A percentile compares a stretch with the other conserved stretches of the same genome.
These are phyloP conservation scores for Trinectes maculatus DNA, from an alignment of 2,113 vertebrate species.

Conservation along the genomic window DNA sequence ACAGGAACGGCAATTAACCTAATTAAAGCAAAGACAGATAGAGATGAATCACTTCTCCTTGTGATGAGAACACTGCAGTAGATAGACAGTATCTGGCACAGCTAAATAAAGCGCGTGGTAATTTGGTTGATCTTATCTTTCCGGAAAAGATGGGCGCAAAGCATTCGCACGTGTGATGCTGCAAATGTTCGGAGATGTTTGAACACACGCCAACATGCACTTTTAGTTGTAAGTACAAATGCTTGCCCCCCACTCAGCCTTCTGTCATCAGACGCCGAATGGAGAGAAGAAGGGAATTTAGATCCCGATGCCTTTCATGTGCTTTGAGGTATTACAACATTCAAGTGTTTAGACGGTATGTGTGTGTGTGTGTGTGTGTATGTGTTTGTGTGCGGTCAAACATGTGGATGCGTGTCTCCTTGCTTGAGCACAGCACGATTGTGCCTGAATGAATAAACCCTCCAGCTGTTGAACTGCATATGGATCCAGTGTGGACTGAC, in stretches of 20 bases:
- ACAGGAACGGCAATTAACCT: not conserved
- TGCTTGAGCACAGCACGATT: conserved; percentile 36
- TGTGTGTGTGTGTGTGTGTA: conserved; percentile 33
- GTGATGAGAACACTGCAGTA: not conserved
- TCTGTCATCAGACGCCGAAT: conserved; percentile 69
- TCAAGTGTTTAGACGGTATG: conserved; percentile 28
- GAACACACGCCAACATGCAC: conserved; percentile 56
- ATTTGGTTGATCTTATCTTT: conserved; percentile 58
- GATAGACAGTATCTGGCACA: not conserved
- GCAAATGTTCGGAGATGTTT: conserved; percentile 57
- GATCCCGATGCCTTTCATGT: conserved; percentile 59
- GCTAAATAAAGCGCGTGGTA: conserved; percentile 26
- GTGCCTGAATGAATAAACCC: conserved; percentile 55
- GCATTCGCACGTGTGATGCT: conserved; percentile 45
- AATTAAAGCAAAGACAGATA: not conserved
- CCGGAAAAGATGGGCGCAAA: conserved; percentile 46
- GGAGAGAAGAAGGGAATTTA: conserved; percentile 60
- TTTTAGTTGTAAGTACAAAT: conserved; percentile 56
- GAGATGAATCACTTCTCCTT: not conserved
- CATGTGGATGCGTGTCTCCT: conserved; percentile 34
- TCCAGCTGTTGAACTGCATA: conserved; percentile 69
- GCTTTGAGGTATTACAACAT: conserved; percentile 65
- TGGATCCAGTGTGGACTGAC: conserved; percentile 58
- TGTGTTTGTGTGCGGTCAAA: conserved; percentile 20
- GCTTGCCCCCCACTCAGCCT: conserved; percentile 21